Conservation (phyloP, 1,140 invertebrate genomes). For the Tyrophagus putrescentiae region DNA sequence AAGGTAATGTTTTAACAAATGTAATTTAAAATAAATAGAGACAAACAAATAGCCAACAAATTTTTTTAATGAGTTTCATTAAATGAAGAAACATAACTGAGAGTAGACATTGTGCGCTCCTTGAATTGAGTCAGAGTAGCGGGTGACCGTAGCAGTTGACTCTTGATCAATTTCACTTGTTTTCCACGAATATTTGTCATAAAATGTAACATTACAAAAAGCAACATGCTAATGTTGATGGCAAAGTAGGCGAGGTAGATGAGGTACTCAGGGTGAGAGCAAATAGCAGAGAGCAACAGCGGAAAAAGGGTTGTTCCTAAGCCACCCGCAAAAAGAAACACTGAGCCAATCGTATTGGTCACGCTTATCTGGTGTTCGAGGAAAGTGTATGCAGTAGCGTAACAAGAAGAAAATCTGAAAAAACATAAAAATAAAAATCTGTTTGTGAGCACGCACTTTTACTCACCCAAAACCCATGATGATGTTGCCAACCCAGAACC, state of each 20-base stretch:
- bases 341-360: slow-evolving; percentile 14
- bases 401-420: slow-evolving; percentile 10
- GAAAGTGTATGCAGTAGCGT: slow-evolving; percentile 17
- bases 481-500: slow-evolving; percentile 15
- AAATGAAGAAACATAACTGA: too few species aligned
- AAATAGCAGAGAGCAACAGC: not conserved
- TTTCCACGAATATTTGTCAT: slow-evolving; percentile 3
- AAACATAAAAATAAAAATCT: not conserved
- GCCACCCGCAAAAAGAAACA: slow-evolving; percentile 18
- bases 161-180: slow-evolving; percentile 14
- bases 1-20: too few species aligned
- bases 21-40: too few species aligned
- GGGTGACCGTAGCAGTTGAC: slow-evolving; percentile 1
- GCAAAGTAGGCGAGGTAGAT: not conserved
- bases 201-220: slow-evolving; percentile 7
- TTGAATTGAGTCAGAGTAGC: slow-evolving; percentile 2
- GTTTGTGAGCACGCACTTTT: not conserved
- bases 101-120: not conserved
- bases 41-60: too few species aligned
- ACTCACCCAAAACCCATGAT: slow-evolving; percentile 14
- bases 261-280: not conserved
- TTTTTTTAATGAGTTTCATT: too few species aligned
- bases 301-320: slow-evolving; percentile 16
- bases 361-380: slow-evolving; percentile 17
- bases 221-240: not conserved